Base-by-base conservation (phyloP, 2,888 invertebrate genomes). In the Acleris sparsana region DNA sequence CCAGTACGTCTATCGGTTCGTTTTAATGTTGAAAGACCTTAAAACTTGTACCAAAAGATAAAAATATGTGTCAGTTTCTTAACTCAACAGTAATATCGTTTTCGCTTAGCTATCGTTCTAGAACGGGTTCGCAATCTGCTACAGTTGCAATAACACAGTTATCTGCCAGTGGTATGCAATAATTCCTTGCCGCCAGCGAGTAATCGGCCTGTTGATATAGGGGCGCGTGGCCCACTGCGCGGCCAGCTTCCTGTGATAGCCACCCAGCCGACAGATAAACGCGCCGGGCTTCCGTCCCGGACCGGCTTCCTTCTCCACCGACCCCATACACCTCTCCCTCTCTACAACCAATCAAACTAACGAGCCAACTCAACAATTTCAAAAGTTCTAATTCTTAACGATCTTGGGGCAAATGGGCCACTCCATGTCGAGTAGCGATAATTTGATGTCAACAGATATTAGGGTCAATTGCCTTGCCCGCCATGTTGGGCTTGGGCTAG, bases 161-260 rank as follows among this genome's bases (percentile, higher is more conserved):
- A 76, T 76, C 71, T 67, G 70, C 67, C 64, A 67, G 62, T 60
- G 67, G 71, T 70, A 74, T 78, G 76, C 60, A 61, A 61, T 67
- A 60, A 67, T 63, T 59, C 61, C 55, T 56, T 22, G 65, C 39
- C 55, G 17, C 55, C 49, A 33, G 22, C 52, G 22, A 25, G 29
- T 16, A 44, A 60, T 20, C 51, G 51, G 60, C 29, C 51, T 44
- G 49, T 66, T 33, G 61, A 57, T 75, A 75, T 76, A 77, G 77
- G 74, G 71, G 77, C 70, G 73, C 70, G 74, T 74, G 75, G 78
- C 71, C 72, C 74, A 74, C 67, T 75, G 74, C 70, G 71, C 73
- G 84, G 84, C 81, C 84, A 72, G 77, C 77, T 85, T 89, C 89
- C 89, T 87, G 88, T 74, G 89, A 87, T 86, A 88, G 73, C 70